Percentiles rank a stretch among this genome's conserved stretches.
Evolutionary conservation across 2,113 vertebrate genomes (phyloP).

Genomic region (Corydoras sp.): DNA sequence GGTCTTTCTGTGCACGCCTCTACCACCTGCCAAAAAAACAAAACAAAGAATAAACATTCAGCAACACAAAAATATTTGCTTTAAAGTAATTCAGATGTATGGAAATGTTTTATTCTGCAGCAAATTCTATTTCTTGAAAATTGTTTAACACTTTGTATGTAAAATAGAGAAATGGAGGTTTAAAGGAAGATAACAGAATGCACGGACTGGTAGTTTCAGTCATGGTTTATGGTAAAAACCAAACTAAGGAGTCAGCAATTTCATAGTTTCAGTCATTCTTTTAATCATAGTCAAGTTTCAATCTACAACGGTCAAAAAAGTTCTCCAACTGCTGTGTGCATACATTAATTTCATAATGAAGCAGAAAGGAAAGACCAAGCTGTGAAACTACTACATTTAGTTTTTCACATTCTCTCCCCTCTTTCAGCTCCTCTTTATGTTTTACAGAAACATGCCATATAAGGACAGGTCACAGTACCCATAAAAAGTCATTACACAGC

Average conservation of each 20-base stretch:
- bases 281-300: too few species aligned
- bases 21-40: slow-evolving; percentile 59
- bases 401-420: background rate
- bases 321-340: too few species aligned
- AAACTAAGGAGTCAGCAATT: slow-evolving; percentile 6
- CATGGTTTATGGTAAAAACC: background rate
- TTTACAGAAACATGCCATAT: slow-evolving; percentile 21
- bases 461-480: slow-evolving; percentile 6
- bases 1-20: slow-evolving; percentile 71
- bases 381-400: background rate
- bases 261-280: background rate
- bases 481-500: background rate
- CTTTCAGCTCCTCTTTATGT: background rate
- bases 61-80: background rate
- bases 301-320: too few species aligned
- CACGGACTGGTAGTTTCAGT: background rate
- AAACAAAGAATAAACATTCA: background rate
- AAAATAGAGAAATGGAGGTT: background rate
- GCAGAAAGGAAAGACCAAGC: background rate
- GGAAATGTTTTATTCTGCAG: background rate
- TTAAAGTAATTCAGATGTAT: background rate
- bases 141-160: too few species aligned
- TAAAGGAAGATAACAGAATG: background rate
- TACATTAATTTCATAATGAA: background rate
- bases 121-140: too few species aligned